These are phyloP conservation scores for Coremacera marginata DNA, from an alignment of 2,888 invertebrate genomes.

Conservation along the genomic window DNA sequence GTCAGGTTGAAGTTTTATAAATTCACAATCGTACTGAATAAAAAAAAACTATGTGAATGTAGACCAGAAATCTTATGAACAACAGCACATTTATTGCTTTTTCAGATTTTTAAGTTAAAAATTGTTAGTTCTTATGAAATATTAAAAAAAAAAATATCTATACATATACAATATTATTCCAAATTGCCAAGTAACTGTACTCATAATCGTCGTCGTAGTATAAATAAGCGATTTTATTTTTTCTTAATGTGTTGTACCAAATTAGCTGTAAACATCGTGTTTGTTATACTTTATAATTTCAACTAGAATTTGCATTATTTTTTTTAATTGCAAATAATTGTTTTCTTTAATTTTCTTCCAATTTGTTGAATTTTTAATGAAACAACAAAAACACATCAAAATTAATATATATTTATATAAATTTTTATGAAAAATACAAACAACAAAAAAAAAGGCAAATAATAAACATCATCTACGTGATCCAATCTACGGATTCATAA, in stretches of 20 bases:
- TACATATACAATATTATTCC: neutral
- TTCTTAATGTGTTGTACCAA: slow-evolving; percentile 14
- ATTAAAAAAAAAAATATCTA: neutral
- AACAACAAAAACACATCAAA: neutral
- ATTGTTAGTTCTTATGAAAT: too few species aligned
- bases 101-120: too few species aligned
- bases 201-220: slow-evolving; percentile 6
- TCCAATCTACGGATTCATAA: neutral
- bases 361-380: neutral
- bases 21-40: too few species aligned
- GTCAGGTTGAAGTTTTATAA: too few species aligned
- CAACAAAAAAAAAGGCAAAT: neutral
- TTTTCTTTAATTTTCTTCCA: neutral
- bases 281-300: neutral
- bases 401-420: neutral
- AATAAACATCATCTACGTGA: neutral
- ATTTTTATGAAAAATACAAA: neutral
- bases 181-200: neutral
- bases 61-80: neutral
- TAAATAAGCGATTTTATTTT: slow-evolving; percentile 7
- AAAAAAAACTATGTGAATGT: too few species aligned
- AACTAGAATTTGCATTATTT: neutral
- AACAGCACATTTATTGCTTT: neutral
- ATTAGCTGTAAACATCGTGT: neutral
- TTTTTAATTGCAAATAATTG: neutral